Evolutionary conservation across 2,797 vertebrate genomes (phyloP).

Genomic region (Chelidonichthys spinosus): DNA sequence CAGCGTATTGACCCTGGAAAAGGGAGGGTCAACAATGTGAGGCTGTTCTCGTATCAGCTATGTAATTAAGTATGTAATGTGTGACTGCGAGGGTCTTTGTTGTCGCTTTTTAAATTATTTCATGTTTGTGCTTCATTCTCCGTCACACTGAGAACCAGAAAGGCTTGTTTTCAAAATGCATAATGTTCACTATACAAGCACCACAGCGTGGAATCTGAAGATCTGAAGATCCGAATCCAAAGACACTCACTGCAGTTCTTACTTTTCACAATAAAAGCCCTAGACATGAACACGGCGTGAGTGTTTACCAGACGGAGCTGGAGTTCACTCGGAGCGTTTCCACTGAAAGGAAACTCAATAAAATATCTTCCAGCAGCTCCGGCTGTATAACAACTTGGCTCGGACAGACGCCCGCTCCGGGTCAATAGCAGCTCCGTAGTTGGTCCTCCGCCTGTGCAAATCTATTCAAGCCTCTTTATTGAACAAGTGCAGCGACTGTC

Average conservation of each 20-base stretch:
- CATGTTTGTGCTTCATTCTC: background rate
- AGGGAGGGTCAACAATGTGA: constrained; percentile 21
- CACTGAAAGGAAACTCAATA: background rate
- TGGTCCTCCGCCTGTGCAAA: no score
- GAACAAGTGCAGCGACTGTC: no score
- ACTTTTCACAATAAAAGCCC: background rate
- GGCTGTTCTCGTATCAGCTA: constrained; percentile 13
- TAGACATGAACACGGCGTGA: background rate
- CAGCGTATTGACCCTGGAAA: constrained; percentile 8
- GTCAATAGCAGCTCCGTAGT: no score
- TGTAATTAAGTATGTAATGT: background rate
- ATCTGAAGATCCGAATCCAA: no score
- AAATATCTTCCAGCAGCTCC: no score
- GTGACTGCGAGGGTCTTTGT: constrained; percentile 13
- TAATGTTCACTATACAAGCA: background rate
- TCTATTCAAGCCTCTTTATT: no score
- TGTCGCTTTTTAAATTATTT: constrained; percentile 22
- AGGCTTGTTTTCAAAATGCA: background rate
- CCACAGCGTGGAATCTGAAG: no score
- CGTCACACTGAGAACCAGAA: no score
- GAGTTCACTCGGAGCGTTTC: background rate
- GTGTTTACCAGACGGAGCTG: background rate
- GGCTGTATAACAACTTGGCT: no score
- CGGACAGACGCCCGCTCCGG: no score
- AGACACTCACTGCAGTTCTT: background rate